A percentile compares a stretch with the other conserved stretches of the same genome.
These are phyloP conservation scores for Andrena minutula DNA, from an alignment of 2,888 invertebrate genomes.

Conservation along the genomic window DNA sequence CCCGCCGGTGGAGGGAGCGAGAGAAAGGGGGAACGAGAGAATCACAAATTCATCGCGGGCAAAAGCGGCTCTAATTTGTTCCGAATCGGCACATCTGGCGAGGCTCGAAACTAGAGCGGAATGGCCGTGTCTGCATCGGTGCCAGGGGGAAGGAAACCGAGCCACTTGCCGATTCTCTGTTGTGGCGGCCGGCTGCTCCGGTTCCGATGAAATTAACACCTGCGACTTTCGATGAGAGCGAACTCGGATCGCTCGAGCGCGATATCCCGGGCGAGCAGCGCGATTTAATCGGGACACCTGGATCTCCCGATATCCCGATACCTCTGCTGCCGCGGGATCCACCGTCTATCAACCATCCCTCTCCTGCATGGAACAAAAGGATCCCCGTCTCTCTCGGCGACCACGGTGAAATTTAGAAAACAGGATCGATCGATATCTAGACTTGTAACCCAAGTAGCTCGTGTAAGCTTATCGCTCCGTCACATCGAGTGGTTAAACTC, in stretches of 20 bases:
- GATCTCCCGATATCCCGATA: constrained; percentile 30
- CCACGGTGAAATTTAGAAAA: constrained; percentile 28
- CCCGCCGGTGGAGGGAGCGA: constrained; percentile 7
- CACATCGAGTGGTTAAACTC: constrained; percentile 16
- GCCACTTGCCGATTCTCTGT: not conserved
- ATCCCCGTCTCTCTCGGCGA: not conserved
- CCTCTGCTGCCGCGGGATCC: not conserved
- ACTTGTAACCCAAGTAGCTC: not conserved
- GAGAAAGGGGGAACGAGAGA: constrained; percentile 41
- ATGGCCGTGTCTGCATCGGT: constrained; percentile 36
- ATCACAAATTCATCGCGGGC: constrained; percentile 59
- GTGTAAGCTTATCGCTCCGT: not conserved
- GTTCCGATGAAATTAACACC: constrained; percentile 58
- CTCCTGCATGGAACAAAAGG: not conserved
- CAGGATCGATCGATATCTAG: constrained; percentile 20
- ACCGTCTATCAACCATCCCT: too few relatives aligned
- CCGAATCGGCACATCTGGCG: constrained; percentile 60
- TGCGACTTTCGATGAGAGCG: constrained; percentile 63
- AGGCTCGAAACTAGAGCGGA: constrained; percentile 62
- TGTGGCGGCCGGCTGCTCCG: constrained; percentile 8
- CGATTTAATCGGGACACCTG: constrained; percentile 43
- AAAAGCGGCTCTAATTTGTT: constrained; percentile 63
- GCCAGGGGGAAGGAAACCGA: constrained; percentile 24
- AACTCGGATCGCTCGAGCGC: constrained; percentile 52
- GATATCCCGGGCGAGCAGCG: constrained; percentile 20